Evolutionary conservation across 2,797 vertebrate genomes (phyloP).

Genomic region (Myotis pilosus): DNA sequence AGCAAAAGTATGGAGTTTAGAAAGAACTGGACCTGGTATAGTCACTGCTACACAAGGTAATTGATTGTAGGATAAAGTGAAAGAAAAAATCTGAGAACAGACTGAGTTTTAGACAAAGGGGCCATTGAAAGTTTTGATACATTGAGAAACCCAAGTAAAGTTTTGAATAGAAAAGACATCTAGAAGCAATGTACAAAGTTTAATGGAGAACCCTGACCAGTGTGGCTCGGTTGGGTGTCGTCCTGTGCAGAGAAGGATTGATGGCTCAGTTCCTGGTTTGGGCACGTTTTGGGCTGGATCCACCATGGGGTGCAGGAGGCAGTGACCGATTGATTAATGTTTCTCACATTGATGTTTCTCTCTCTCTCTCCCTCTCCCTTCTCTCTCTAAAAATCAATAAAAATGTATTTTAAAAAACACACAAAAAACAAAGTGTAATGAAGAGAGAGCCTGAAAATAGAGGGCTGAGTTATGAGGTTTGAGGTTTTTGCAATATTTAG

Average conservation of each 20-base stretch:
- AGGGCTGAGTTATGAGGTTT: background rate
- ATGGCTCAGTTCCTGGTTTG: no score
- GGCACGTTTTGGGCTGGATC: no score
- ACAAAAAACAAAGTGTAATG: no score
- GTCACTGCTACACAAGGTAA: background rate
- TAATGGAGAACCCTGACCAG: background rate
- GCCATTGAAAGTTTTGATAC: background rate
- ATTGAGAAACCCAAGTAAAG: background rate
- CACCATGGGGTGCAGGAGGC: no score
- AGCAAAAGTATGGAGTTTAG: background rate
- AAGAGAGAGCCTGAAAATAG: background rate
- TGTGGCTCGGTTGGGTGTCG: no score
- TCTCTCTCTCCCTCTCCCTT: no score
- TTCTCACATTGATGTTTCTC: no score
- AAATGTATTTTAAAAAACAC: no score
- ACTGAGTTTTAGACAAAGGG: background rate
- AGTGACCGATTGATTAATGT: no score
- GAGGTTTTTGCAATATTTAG: background rate
- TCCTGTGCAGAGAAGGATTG: no score
- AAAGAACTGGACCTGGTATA: background rate
- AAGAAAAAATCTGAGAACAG: background rate
- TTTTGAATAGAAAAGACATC: background rate
- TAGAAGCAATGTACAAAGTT: background rate
- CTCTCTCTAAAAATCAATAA: no score
- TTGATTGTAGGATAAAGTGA: background rate